A percentile compares a stretch with the other conserved stretches of the same genome.
phyloP scores from a whole-genome alignment of 1,140 invertebrate genomes.

The Drosophila baimaii region DNA sequence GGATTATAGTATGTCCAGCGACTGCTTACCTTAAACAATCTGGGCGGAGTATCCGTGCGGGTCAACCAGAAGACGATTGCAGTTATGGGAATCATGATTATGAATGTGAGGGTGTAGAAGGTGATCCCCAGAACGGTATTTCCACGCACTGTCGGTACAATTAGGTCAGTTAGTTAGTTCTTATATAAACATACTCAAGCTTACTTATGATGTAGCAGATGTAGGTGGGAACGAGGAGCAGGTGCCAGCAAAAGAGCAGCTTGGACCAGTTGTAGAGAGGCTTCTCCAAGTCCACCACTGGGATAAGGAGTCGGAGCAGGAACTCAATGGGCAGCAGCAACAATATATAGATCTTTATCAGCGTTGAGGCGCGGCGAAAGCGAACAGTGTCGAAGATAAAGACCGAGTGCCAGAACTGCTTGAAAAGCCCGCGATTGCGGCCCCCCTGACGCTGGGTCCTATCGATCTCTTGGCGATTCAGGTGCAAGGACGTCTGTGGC shows the following conservation, averaged over 20 bases:
- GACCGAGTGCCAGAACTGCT: conserved; percentile 26
- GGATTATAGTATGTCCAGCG: too few relatives aligned
- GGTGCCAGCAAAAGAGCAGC: conserved; percentile 27
- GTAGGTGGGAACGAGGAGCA: conserved; percentile 17
- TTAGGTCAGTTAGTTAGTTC: neutral
- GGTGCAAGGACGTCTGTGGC: neutral
- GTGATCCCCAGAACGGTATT: neutral
- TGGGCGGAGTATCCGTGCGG: conserved; percentile 37
- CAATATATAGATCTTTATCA: conserved; percentile 8
- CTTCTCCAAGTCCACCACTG: conserved; percentile 33
- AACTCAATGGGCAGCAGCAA: conserved; percentile 21
- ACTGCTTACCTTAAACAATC: conserved; percentile 21
- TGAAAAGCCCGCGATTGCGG: conserved; percentile 4
- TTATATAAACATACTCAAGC: neutral
- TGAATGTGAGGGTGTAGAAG: neutral
- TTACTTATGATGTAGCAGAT: conserved; percentile 18
- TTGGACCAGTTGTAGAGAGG: conserved; percentile 37
- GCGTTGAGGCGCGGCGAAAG: neutral
- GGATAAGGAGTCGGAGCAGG: conserved; percentile 18
- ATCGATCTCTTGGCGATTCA: neutral
- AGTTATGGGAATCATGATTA: neutral
- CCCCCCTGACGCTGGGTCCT: neutral
- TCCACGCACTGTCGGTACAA: neutral
- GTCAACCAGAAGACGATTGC: conserved; percentile 16
- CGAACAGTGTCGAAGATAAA: conserved; percentile 6